Base-by-base conservation (phyloP, 23 tunicate species). In the Clavelina lepadiformis region DNA sequence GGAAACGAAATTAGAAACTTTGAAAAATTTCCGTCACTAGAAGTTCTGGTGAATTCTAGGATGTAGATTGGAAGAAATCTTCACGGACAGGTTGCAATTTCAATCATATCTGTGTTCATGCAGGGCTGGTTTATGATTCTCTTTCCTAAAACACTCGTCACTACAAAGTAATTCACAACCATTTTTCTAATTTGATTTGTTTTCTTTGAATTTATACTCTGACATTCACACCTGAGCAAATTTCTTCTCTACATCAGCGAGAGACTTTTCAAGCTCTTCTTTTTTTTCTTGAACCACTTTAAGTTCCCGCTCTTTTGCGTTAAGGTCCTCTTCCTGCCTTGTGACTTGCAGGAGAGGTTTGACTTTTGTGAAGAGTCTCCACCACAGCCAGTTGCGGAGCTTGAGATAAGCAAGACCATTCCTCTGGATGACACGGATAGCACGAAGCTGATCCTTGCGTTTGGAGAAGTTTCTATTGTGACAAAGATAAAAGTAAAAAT, bases 311-410 rank as follows among this genome's bases (percentile, higher is more conserved):
- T 93, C 98, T 46, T 77, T 85, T 1, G 86, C 88, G 23, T 63
- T 46, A 49, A 93, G 72, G 37, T 78, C 87, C 32, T 93, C 94
- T 32, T 93, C 98, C 56, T 85, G 88, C n/a, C 93, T 54, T 5
- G 98, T 83, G 61, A 83, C 94, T 21, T 93, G 82, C 66, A 93
- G 78, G 23, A 93, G 94, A 44, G 98, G 98, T 36, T 93, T 93
- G 73, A 93, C 98, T 68, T 93, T 93, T 50, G 98, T 93, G 95
- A 93, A 93, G 35, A 93, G 83, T 38, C 98, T 65, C 98, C 98
- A 93, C 98, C 98, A 93, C 2, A 79, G 79, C 98, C 98, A 93
- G 88, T 93, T 93, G 67, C 98, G 82, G 35, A 93, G 75, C 60
- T 93, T 93, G 56, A 93, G 94, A 62, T 93, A 93, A 26, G 93